Base-by-base conservation (phyloP, 2,888 invertebrate genomes). In the Pristionchus entomophagus region DNA sequence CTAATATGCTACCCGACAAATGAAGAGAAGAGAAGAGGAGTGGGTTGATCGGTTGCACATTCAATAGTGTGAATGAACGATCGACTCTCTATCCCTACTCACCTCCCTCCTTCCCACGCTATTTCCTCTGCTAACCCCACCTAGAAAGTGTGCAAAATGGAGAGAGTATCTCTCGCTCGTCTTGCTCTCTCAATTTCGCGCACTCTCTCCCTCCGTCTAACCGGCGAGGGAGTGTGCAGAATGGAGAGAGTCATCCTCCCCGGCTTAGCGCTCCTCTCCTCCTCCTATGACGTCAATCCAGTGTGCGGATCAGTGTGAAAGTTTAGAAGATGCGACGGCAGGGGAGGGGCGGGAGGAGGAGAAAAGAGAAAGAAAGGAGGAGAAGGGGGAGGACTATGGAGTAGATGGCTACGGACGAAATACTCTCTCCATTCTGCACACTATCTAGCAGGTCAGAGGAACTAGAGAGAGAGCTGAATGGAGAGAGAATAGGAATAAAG, bases 321-420 rank as follows among this genome's bases (percentile, higher is more conserved):
- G 59, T 56, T n/a, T 56, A 59, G 82, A 82, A 59, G 82, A 59
- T 45, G 81, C 22, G 82, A 59, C 22, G 45, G 22, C 3, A 56
- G 6, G 82, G 77, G 45, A 19, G 45, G 22, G 2, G 35, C 10
- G 77, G 77, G 45, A 14, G 29, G 45, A 41, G 41, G 56, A 26
- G 38, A 38, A 26, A 53, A n/a, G 45, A 53, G 56, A 38, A 12
- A 56, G 59, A 56, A 6, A 56, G n/a, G 59, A 81, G 35, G 35
- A 53, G 53, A 35, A 81, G 29, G 56, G n/a, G 56, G 38, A n/a
- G 22, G 41, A 32, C n/a, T 19, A n/a, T n/a, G n/a, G n/a, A n/a
- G n/a, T n/a, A n/a, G n/a, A n/a, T n/a, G n/a, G n/a, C n/a, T n/a
- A n/a, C n/a, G n/a, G 59, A n/a, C n/a, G n/a, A n/a, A n/a, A 65